Percentiles rank a stretch among this genome's conserved stretches.
Evolutionary conservation across 2,113 vertebrate genomes (phyloP).

Genomic region (Poicephalus meyeri): DNA sequence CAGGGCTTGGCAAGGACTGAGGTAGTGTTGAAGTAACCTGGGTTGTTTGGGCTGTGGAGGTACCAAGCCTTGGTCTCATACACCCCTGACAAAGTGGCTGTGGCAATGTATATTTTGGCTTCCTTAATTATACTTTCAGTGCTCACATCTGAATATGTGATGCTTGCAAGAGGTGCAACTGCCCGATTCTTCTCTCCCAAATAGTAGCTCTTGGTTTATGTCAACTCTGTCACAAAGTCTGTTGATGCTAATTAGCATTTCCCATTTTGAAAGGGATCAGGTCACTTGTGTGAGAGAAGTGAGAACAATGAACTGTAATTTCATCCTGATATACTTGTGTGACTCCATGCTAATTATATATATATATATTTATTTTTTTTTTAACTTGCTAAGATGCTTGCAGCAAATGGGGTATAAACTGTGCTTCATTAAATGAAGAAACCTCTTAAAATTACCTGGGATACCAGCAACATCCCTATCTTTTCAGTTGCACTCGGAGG

Average conservation of each 20-base stretch:
- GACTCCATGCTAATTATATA: neutral
- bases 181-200: neutral
- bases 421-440: neutral
- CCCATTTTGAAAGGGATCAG: neutral
- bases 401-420: neutral
- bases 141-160: fast-evolving
- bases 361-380: too few relatives aligned
- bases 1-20: neutral
- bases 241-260: neutral
- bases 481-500: fast-evolving
- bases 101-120: neutral
- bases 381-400: neutral
- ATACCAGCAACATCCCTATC: too few relatives aligned
- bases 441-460: neutral
- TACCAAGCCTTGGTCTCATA: neutral
- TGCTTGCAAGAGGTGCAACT: too few relatives aligned
- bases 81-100: neutral
- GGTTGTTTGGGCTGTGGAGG: neutral
- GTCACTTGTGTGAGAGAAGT: neutral
- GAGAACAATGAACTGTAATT: neutral
- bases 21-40: fast-evolving
- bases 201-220: neutral
- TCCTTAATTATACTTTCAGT: fast-evolving
- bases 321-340: neutral
- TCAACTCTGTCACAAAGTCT: neutral